These are phyloP conservation scores for Muscicapa striata DNA, from an alignment of 2,797 vertebrate species.

Conservation along the genomic window DNA sequence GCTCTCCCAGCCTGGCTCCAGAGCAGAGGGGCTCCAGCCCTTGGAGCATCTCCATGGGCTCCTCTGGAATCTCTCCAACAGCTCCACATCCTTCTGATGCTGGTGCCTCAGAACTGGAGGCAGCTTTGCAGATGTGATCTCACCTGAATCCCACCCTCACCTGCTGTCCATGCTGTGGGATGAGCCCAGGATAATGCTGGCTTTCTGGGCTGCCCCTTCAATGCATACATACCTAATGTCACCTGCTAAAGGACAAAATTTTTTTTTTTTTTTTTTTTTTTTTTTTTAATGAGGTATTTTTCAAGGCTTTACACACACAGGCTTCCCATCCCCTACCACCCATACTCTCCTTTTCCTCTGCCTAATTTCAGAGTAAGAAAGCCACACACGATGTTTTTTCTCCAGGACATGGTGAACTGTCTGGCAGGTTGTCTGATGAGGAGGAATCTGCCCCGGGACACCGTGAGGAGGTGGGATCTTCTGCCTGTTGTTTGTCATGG, in stretches of 20 bases:
- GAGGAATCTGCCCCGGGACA: neutral
- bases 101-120: neutral
- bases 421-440: neutral
- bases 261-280: rapidly evolving
- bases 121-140: neutral
- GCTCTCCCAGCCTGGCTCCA: neutral
- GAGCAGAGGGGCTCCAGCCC: neutral
- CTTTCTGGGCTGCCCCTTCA: neutral
- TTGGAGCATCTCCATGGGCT: rapidly evolving
- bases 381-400: neutral
- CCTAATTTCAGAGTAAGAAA: neutral
- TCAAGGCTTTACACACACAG: neutral
- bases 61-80: neutral
- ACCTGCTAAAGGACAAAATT: neutral
- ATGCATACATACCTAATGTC: neutral
- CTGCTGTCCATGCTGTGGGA: neutral
- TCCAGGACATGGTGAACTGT: neutral
- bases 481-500: neutral
- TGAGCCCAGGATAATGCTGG: neutral
- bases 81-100: neutral
- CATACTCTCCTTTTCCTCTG: neutral
- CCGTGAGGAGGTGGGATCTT: neutral
- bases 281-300: neutral
- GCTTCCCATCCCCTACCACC: neutral
- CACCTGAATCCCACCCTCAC: neutral